Evolutionary conservation across 1,140 invertebrate species (phyloP).

Genomic region (Drosophila tristis): DNA sequence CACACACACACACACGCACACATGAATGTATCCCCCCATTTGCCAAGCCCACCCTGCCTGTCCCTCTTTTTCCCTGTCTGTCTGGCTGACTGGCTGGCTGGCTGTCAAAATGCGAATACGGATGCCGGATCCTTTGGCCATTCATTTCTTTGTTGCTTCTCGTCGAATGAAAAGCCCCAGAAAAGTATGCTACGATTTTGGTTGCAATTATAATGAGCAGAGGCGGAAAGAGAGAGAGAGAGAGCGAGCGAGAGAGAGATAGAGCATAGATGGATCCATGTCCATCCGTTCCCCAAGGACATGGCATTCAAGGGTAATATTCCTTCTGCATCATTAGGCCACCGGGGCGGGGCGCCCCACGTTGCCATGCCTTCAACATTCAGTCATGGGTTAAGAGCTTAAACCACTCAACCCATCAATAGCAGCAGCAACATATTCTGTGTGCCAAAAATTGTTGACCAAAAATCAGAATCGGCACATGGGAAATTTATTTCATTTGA

Average conservation of each 20-base stretch:
- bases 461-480: constrained; percentile 28
- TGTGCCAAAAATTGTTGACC: background rate
- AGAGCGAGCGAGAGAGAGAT: background rate
- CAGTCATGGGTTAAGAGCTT: constrained; percentile 34
- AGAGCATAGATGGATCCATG: background rate
- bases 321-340: constrained; percentile 74
- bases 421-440: background rate
- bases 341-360: background rate
- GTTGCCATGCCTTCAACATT: constrained; percentile 19
- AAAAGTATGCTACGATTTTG: constrained; percentile 23
- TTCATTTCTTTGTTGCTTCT: background rate
- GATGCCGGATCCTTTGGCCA: too few relatives aligned
- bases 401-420: constrained; percentile 8
- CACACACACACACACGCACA: constrained; percentile 1
- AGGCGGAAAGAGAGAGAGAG: background rate
- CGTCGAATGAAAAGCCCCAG: background rate
- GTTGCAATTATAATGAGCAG: constrained; percentile 28
- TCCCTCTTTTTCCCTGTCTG: too few relatives aligned
- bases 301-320: constrained; percentile 63
- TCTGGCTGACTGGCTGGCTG: too few relatives aligned
- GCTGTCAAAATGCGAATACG: background rate
- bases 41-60: too few relatives aligned
- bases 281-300: background rate
- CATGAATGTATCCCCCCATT: constrained; percentile 2
- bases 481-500: constrained; percentile 42